Percentiles rank a stretch among this genome's conserved stretches.
Conservation (phyloP, 2,113 vertebrate genomes). For the Hassar affinis region DNA sequence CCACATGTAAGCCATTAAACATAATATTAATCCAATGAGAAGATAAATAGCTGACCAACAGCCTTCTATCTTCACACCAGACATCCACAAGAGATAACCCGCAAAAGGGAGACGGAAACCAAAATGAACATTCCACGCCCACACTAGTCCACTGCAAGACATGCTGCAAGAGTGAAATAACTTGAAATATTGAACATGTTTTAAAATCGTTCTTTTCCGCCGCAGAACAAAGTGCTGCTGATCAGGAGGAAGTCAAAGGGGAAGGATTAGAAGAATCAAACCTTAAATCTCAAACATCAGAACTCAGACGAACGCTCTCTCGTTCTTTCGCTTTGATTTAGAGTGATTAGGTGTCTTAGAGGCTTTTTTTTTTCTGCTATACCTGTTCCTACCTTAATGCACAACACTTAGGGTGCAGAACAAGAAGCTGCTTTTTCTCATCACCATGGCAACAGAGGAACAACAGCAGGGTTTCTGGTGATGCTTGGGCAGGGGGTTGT, state of each 20-base stretch:
- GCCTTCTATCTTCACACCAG: neutral
- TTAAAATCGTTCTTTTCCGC: constrained; percentile 10
- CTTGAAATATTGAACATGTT: constrained; percentile 3
- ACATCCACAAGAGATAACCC: neutral
- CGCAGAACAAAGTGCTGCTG: neutral
- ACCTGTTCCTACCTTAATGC: constrained; percentile 6
- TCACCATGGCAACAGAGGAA: constrained; percentile 84
- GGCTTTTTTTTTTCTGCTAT: neutral
- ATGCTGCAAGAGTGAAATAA: neutral
- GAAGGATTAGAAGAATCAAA: neutral
- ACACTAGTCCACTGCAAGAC: too few species aligned
- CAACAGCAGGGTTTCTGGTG: constrained; percentile 75
- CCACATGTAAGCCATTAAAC: neutral
- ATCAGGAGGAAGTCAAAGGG: constrained; percentile 27
- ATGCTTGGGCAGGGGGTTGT: constrained; percentile 50
- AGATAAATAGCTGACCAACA: neutral
- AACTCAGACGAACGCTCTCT: neutral
- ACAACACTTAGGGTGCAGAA: constrained; percentile 61
- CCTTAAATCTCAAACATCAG: neutral
- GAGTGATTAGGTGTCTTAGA: neutral
- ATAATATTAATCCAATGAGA: neutral
- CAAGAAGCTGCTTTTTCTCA: constrained; percentile 61
- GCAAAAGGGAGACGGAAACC: too few species aligned
- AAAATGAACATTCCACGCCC: neutral
- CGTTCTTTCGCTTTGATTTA: neutral